These are phyloP conservation scores for Kradibia gibbosae DNA, from an alignment of 1,140 invertebrate genomes.

Conservation along the genomic window DNA sequence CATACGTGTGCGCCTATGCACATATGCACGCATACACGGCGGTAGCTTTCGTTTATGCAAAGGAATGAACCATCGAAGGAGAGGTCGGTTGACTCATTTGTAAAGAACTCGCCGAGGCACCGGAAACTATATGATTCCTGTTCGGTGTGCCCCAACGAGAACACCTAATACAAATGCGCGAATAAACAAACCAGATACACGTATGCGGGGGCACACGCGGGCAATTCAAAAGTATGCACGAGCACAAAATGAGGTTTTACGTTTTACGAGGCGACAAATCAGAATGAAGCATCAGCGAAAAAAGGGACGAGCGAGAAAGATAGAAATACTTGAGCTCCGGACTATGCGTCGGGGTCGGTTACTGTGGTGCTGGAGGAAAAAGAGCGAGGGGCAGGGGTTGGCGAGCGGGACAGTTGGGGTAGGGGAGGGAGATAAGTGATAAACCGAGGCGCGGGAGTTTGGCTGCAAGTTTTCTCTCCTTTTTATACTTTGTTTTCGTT, in stretches of 20 bases:
- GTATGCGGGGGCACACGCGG: not conserved
- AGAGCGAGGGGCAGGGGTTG: not conserved
- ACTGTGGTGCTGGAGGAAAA: too few relatives aligned
- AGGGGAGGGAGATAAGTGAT: not conserved
- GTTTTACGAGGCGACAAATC: constrained; percentile 45
- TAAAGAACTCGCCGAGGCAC: constrained; percentile 40
- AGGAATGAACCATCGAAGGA: constrained; percentile 17
- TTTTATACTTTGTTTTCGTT: not conserved
- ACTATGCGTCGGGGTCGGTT: too few relatives aligned
- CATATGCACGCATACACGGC: not conserved
- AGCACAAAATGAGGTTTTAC: not conserved
- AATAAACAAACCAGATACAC: not conserved
- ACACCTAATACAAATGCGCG: not conserved
- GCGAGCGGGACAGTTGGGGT: not conserved
- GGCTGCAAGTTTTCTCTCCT: not conserved
- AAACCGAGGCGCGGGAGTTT: not conserved
- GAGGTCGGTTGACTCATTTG: constrained; percentile 48
- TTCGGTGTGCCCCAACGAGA: not conserved
- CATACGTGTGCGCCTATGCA: not conserved
- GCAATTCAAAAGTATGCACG: not conserved
- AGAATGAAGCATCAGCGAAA: constrained; percentile 13
- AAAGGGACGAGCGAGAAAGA: constrained; percentile 10
- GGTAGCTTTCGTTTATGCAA: not conserved
- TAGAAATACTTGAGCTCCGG: not conserved
- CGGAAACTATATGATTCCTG: constrained; percentile 48